Conservation (phyloP, 2,888 invertebrate species). For the Ichneumoninae sp. region DNA sequence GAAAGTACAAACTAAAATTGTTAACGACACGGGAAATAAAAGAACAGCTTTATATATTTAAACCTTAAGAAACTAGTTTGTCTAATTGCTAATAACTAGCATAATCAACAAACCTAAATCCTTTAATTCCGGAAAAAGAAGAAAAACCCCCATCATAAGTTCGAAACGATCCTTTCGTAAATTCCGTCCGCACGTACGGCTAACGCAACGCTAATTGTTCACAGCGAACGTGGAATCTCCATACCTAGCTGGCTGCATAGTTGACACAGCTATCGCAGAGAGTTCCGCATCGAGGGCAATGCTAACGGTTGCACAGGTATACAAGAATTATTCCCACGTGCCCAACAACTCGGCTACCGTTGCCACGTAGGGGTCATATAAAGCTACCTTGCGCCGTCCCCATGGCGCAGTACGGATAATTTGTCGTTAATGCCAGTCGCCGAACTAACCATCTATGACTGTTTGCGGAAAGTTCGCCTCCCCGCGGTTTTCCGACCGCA, state of each 20-base stretch:
- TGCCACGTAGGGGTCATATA: slow-evolving; percentile 1
- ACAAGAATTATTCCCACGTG: slow-evolving; percentile 21
- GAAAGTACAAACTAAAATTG: no score
- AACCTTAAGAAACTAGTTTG: no score
- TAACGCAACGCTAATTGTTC: background rate
- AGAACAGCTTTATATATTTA: no score
- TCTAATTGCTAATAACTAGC: no score
- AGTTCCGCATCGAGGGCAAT: slow-evolving; percentile 3
- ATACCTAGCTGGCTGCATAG: background rate
- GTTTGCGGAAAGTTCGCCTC: slow-evolving; percentile 56
- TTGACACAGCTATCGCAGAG: slow-evolving; percentile 1
- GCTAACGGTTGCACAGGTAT: background rate
- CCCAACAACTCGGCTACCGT: slow-evolving; percentile 1
- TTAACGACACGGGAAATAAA: no score
- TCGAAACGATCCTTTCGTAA: background rate
- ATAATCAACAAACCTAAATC: background rate
- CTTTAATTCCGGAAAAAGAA: background rate
- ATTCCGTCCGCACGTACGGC: background rate
- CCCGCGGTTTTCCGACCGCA: slow-evolving; percentile 26
- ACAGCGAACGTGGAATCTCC: background rate
- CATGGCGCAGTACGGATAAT: slow-evolving; percentile 36
- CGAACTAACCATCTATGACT: slow-evolving; percentile 48
- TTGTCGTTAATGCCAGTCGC: slow-evolving; percentile 48
- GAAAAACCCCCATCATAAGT: background rate
- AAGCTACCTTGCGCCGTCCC: background rate